phyloP scores from a whole-genome alignment of 2,888 invertebrate genomes.

The Ceramica pisi region DNA sequence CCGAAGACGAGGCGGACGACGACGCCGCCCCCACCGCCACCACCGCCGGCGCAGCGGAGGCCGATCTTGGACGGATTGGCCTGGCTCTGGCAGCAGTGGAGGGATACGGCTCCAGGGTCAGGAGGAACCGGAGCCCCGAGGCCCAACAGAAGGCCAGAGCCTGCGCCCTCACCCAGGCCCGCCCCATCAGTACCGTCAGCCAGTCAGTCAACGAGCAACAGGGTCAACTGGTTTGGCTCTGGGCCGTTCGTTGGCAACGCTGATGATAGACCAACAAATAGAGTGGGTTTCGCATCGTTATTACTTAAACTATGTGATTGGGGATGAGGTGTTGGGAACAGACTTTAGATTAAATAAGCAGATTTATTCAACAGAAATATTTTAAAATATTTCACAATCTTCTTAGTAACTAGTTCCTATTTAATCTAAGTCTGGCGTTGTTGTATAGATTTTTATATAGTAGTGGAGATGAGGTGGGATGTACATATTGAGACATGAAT shows the following conservation, averaged over 20 bases:
- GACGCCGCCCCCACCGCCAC: slow-evolving; percentile 80
- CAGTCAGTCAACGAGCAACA: slow-evolving; percentile 74
- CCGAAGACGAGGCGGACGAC: slow-evolving; percentile 86
- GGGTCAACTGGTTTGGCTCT: slow-evolving; percentile 88
- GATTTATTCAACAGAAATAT: slow-evolving; percentile 50
- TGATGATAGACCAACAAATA: slow-evolving; percentile 83
- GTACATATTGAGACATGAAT: slow-evolving; percentile 75
- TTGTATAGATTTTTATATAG: slow-evolving; percentile 76
- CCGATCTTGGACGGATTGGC: slow-evolving; percentile 90
- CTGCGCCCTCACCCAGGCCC: slow-evolving; percentile 75
- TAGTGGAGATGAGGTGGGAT: slow-evolving; percentile 68
- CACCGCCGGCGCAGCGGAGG: slow-evolving; percentile 86
- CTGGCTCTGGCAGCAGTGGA: slow-evolving; percentile 91
- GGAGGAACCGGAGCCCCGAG: slow-evolving; percentile 71
- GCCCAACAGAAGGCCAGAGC: slow-evolving; percentile 75
- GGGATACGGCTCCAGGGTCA: slow-evolving; percentile 87
- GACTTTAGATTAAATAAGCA: slow-evolving; percentile 84
- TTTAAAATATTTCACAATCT: slow-evolving; percentile 51
- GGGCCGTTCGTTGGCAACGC: slow-evolving; percentile 89
- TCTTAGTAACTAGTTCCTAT: slow-evolving; percentile 78
- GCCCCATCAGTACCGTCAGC: slow-evolving; percentile 75
- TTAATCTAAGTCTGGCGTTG: slow-evolving; percentile 82
- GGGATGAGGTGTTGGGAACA: slow-evolving; percentile 85
- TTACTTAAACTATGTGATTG: slow-evolving; percentile 87
- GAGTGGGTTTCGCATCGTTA: slow-evolving; percentile 89